Percentiles rank a stretch among this genome's conserved stretches.
Conservation (phyloP, 2,113 vertebrate genomes). For the Xerus inauris region DNA sequence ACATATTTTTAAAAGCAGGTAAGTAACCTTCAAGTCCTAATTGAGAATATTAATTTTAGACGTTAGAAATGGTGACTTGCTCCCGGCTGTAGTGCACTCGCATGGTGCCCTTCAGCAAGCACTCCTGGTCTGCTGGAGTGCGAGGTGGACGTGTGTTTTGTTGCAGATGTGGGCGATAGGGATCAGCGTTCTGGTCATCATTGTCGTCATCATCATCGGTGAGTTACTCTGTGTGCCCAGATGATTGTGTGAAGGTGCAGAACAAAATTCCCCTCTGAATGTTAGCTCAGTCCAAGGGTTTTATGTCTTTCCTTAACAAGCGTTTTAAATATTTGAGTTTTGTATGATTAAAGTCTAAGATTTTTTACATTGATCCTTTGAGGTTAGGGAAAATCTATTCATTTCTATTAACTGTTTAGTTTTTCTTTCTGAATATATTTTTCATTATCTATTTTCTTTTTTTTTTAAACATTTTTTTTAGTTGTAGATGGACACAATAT, state of each 20-base stretch:
- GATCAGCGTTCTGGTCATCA: slow-evolving; percentile 91
- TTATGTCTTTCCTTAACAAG: not conserved
- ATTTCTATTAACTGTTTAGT: not conserved
- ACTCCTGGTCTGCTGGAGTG: accelerated
- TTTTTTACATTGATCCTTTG: not conserved
- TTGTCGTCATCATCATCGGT: slow-evolving; percentile 95
- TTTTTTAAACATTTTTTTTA: no score
- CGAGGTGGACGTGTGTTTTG: not conserved
- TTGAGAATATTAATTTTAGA: not conserved
- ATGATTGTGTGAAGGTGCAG: not conserved
- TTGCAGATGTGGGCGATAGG: slow-evolving; percentile 98
- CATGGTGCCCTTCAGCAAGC: not conserved
- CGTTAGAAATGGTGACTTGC: not conserved
- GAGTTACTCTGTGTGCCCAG: slow-evolving; percentile 81
- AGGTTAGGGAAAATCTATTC: not conserved
- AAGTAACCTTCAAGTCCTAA: not conserved
- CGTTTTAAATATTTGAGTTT: not conserved
- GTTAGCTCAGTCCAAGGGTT: not conserved
- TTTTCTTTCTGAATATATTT: not conserved
- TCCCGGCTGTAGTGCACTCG: not conserved
- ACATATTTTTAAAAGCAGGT: not conserved
- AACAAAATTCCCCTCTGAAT: not conserved
- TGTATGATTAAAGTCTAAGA: not conserved
- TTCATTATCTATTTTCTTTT: not conserved
- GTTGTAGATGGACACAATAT: no score